phyloP scores from a whole-genome alignment of 2,113 vertebrate species.

The Aspidoscelis tigris region DNA sequence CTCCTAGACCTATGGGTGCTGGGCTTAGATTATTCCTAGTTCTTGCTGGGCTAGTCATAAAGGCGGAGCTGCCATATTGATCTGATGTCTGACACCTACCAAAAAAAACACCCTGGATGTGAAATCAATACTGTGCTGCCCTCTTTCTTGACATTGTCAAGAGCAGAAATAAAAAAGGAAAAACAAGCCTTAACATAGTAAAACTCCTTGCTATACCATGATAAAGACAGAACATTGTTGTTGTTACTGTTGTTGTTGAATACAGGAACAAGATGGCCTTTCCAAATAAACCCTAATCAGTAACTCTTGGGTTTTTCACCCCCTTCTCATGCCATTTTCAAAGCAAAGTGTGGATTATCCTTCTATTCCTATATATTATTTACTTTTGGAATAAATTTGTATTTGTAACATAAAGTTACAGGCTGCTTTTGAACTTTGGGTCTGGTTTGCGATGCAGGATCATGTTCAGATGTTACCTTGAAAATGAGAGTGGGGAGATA shows the following conservation, averaged over 20 bases:
- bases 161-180: background rate
- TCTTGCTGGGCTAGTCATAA: constrained; percentile 36
- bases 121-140: constrained; percentile 14
- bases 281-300: background rate
- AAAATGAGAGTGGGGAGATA: too few species aligned
- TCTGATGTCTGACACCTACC: background rate
- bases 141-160: background rate
- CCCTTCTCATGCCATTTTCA: background rate
- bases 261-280: background rate
- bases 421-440: too few species aligned
- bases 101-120: constrained; percentile 7
- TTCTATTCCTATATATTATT: too few species aligned
- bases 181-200: background rate
- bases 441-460: too few species aligned
- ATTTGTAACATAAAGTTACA: too few species aligned
- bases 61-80: constrained; percentile 39
- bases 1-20: background rate
- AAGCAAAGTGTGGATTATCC: background rate
- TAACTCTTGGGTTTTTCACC: background rate
- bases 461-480: too few species aligned
- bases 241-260: background rate
- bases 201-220: background rate
- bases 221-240: background rate
- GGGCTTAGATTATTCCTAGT: background rate
- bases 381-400: too few species aligned